Conservation (phyloP, 35 echinoderm and acorn worm species). For the Apostichopus parvimensis region DNA sequence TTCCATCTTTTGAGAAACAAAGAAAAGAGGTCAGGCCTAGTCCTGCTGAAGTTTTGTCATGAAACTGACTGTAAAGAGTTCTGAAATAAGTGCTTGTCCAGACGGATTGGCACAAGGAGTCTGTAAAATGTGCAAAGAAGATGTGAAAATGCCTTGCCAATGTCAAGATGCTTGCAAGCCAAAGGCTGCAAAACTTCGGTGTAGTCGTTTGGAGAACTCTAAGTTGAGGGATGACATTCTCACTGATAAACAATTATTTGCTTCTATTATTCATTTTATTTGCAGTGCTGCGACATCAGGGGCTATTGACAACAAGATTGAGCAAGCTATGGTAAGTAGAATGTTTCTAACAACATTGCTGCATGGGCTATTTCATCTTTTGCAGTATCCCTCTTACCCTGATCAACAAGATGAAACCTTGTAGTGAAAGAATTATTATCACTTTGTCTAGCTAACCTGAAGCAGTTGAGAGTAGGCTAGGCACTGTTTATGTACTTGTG, state of each 20-base stretch:
- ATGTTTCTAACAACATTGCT: too few species aligned
- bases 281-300: slow-evolving; percentile 82
- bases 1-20: too few species aligned
- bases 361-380: too few species aligned
- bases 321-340: slow-evolving; percentile 99
- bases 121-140: neutral
- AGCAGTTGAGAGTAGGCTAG: too few species aligned
- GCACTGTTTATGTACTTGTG: too few species aligned
- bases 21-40: too few species aligned
- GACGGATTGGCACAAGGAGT: neutral
- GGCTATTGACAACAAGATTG: slow-evolving; percentile 99
- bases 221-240: slow-evolving; percentile 37
- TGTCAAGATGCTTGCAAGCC: slow-evolving; percentile 23
- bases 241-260: slow-evolving; percentile 66
- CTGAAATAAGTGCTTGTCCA: neutral
- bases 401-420: too few species aligned
- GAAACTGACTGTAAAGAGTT: neutral
- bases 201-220: neutral
- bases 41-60: neutral
- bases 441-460: too few species aligned
- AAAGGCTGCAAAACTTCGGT: neutral
- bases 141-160: slow-evolving; percentile 8
- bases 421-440: too few species aligned
- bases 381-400: too few species aligned
- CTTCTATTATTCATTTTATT: slow-evolving; percentile 82